Base-by-base conservation (phyloP, 2,113 vertebrate genomes). In the Indri indri region DNA sequence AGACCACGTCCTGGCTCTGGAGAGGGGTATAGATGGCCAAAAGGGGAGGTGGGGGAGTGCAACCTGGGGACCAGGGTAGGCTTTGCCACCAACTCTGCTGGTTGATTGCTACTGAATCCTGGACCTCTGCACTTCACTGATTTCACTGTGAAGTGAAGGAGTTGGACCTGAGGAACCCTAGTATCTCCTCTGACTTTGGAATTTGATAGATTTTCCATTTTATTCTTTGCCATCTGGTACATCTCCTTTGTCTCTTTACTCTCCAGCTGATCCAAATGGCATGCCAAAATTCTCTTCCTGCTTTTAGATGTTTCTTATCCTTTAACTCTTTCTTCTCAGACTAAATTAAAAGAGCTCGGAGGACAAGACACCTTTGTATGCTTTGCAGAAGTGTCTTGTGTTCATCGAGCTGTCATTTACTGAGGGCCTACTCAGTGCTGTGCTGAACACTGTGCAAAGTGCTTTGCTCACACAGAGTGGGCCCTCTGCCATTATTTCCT, bases 141-240 rank as follows among this genome's bases (percentile, higher is more conserved):
- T 47, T 57, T 91, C 40, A 32, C n/a, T 45, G 25, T 83, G 71
- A 57, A 81, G 66, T 40, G 47, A 77, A 25, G 10, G 47, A 1
- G 3, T 18, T 74, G 65, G 34, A 16, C 42, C 74, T 71, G 32
- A 37, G 30, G 47, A 63, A 40, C 42, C 27, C 34, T 68, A 50
- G 30, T 68, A 57, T 20, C 52, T 80, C 54, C 73, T 76, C 61
- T 93, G 27, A 74, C 13, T 37, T 68, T 65, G 45, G 85, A 84
- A 88, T 83, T 66, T 45, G 88, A 82, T 82, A 17, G 77, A 89
- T 91, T 86, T 88, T 80, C 68, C 59, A n/a, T 86, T 90, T 66
- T 88, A 42, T 52, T 85, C 71, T 27, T 22, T 14, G 18, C 37
- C 68, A 32, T 63, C 70, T 59, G 54, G 30, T 32, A 65, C 0